phyloP scores from a whole-genome alignment of 2,113 vertebrate species.

The Etheostoma spectabile region DNA sequence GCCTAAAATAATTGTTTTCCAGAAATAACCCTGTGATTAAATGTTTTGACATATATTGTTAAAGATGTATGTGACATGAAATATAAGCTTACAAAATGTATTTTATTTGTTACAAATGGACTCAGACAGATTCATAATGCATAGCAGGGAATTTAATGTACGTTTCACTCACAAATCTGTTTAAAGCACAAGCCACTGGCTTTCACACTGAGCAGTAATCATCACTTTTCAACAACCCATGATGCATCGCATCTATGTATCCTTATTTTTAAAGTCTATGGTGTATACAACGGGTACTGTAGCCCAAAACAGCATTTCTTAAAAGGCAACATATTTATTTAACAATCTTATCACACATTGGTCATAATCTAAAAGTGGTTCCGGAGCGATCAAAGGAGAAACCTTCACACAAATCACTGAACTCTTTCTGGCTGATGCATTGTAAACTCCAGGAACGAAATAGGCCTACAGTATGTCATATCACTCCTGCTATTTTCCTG shows the following conservation, averaged over 20 bases:
- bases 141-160: slow-evolving; percentile 85
- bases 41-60: neutral
- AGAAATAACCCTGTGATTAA: neutral
- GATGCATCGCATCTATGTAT: slow-evolving; percentile 75
- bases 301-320: slow-evolving; percentile 71
- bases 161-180: slow-evolving; percentile 79
- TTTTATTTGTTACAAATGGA: slow-evolving; percentile 24
- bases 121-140: slow-evolving; percentile 63
- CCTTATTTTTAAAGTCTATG: neutral
- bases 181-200: slow-evolving; percentile 78
- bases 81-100: neutral
- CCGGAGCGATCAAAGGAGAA: slow-evolving; percentile 17
- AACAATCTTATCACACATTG: slow-evolving; percentile 50
- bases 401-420: neutral
- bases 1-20: neutral
- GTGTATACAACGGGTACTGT: slow-evolving; percentile 57
- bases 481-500: slow-evolving; percentile 25
- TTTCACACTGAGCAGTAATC: slow-evolving; percentile 75
- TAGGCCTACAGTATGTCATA: neutral
- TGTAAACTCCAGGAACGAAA: slow-evolving; percentile 23
- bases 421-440: slow-evolving; percentile 3
- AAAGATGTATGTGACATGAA: neutral
- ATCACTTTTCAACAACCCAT: slow-evolving; percentile 76
- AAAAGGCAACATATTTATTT: slow-evolving; percentile 66
- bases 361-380: slow-evolving; percentile 45